Percentiles rank a stretch among this genome's conserved stretches.
Evolutionary conservation across 64 coral and sea anemone genomes (phyloP).

Genomic region (Montipora efflorescens): DNA sequence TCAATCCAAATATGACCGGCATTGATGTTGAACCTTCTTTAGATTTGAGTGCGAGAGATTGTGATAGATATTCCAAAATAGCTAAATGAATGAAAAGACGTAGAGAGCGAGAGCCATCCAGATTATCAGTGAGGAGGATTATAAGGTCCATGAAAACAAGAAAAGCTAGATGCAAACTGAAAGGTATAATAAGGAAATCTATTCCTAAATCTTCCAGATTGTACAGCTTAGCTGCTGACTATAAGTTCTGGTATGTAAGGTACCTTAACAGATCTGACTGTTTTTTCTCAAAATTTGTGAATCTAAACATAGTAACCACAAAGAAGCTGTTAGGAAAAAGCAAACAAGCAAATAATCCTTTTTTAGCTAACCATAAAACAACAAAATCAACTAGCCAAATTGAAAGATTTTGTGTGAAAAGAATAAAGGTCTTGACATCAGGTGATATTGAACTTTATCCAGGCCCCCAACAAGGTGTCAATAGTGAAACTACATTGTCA

Average conservation of each 20-base stretch:
- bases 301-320: not conserved
- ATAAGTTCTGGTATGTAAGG: constrained; percentile 31
- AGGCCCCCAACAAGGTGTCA: not conserved
- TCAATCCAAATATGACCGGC: no score
- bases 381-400: not conserved
- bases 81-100: no score
- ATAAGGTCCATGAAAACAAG: not conserved
- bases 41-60: no score
- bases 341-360: not conserved
- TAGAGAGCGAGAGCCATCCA: no score
- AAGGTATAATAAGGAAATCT: constrained; percentile 19
- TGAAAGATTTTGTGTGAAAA: constrained; percentile 2
- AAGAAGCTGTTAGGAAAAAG: not conserved
- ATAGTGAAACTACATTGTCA: constrained; percentile 3
- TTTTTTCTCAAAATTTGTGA: constrained; percentile 1
- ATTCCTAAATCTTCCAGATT: not conserved
- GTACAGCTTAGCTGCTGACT: constrained; percentile 11
- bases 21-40: no score
- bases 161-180: constrained; percentile 30
- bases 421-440: constrained; percentile 1
- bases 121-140: no score
- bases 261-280: constrained; percentile 17
- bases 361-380: not conserved
- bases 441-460: constrained; percentile 12
- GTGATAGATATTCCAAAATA: no score